phyloP scores from a whole-genome alignment of 2,113 vertebrate genomes.

The Centropus bengalensis region DNA sequence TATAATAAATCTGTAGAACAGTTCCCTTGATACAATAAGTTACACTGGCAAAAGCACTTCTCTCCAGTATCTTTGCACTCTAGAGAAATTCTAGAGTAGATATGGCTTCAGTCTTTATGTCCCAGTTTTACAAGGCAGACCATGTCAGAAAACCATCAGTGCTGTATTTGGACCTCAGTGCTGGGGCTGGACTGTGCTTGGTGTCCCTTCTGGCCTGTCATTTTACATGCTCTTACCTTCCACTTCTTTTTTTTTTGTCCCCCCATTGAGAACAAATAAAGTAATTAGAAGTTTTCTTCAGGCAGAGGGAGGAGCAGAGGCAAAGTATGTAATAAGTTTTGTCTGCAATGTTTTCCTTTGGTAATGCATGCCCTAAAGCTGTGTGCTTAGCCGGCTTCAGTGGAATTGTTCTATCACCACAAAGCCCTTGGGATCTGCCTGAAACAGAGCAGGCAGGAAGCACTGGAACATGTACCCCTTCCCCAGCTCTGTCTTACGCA shows the following conservation, averaged over 20 bases:
- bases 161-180: neutral
- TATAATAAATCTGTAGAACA: neutral
- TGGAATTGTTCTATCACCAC: neutral
- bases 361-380: slow-evolving; percentile 51
- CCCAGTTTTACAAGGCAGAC: neutral
- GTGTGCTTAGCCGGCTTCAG: slow-evolving; percentile 43
- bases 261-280: slow-evolving; percentile 19
- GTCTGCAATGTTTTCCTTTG: slow-evolving; percentile 49
- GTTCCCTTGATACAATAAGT: neutral
- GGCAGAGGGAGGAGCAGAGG: slow-evolving; percentile 52
- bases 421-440: neutral
- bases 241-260: neutral
- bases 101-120: neutral
- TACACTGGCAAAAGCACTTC: neutral
- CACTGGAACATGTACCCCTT: neutral
- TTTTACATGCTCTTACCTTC: neutral
- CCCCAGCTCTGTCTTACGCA: neutral
- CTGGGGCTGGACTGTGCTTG: neutral
- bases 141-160: neutral
- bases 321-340: slow-evolving; percentile 56
- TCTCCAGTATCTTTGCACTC: neutral
- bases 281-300: slow-evolving; percentile 60
- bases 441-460: neutral
- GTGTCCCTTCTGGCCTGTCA: neutral
- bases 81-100: neutral